These are phyloP conservation scores for Natator depressus DNA, from an alignment of 2,113 vertebrate species.

Conservation along the genomic window DNA sequence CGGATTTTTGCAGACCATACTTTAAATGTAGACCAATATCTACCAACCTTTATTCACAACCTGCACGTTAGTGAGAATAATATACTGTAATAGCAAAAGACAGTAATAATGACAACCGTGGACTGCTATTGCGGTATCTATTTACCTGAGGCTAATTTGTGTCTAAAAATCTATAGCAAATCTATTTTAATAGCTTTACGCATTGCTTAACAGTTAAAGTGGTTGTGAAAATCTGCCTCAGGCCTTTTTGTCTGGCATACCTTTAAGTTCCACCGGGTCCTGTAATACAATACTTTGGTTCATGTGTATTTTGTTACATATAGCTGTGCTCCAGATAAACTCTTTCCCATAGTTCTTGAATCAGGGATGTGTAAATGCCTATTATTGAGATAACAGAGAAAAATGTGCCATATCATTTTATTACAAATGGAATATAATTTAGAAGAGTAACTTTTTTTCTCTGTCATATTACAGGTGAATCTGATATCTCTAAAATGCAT, in stretches of 20 bases:
- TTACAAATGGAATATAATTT: neutral
- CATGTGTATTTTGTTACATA: neutral
- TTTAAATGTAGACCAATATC: neutral
- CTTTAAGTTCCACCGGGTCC: neutral
- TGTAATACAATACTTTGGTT: neutral
- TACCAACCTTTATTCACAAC: neutral
- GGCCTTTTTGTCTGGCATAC: neutral
- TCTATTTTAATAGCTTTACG: slow-evolving; percentile 47
- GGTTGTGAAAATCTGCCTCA: neutral
- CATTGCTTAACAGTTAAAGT: neutral
- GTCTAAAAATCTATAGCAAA: neutral
- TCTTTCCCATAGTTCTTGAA: rapidly evolving
- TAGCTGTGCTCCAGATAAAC: neutral
- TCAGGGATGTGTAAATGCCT: rapidly evolving
- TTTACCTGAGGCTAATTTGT: neutral
- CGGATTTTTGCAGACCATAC: neutral
- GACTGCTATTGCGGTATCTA: neutral
- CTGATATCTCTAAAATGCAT: neutral
- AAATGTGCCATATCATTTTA: no score
- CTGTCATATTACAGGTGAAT: neutral
- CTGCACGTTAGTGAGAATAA: neutral
- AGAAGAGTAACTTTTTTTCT: neutral
- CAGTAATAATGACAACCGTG: neutral
- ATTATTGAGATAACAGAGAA: neutral
- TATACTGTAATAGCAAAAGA: neutral